Percentiles rank a stretch among this genome's conserved stretches.
Evolutionary conservation across 37 sponge, comb jelly and placozoan species (phyloP).

Genomic region (Haliclona indistincta): DNA sequence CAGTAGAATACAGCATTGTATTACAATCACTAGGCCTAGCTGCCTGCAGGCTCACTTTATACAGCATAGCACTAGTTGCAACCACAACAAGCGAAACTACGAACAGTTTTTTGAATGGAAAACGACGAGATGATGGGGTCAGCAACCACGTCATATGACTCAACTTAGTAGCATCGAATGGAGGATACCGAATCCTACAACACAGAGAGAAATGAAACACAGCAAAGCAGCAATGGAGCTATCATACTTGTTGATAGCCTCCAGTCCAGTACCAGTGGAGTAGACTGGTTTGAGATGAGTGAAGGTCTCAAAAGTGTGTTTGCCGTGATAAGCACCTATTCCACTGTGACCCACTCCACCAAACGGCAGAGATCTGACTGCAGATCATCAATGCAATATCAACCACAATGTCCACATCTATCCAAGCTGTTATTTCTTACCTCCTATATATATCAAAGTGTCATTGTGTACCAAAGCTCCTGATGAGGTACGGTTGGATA

Average conservation of each 20-base stretch:
- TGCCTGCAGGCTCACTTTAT: no score
- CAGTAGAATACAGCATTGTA: no score
- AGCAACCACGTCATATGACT: constrained; percentile 26
- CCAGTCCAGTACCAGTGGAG: constrained; percentile 58
- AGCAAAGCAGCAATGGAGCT: no score
- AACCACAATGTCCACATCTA: no score
- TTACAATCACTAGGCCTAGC: no score
- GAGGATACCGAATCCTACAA: constrained; percentile 61
- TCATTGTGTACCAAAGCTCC: constrained; percentile 82
- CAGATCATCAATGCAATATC: no score
- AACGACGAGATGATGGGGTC: neutral
- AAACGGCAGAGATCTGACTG: constrained; percentile 83
- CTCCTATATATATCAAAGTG: constrained; percentile 67
- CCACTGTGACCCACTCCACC: constrained; percentile 99
- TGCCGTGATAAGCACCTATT: constrained; percentile 89
- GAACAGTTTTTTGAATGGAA: constrained; percentile 4
- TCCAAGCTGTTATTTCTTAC: no score
- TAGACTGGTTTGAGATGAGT: constrained; percentile 80
- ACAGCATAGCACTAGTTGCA: constrained; percentile 27
- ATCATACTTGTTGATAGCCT: constrained; percentile 66
- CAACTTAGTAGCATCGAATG: constrained; percentile 31
- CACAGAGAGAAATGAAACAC: no score
- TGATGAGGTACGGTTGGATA: constrained; percentile 58
- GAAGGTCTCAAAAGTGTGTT: constrained; percentile 92
- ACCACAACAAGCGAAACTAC: constrained; percentile 16